Percentiles rank a stretch among this genome's conserved stretches.
These are phyloP conservation scores for Sphenodon punctatus DNA, from an alignment of 2,797 vertebrate species.

Conservation along the genomic window DNA sequence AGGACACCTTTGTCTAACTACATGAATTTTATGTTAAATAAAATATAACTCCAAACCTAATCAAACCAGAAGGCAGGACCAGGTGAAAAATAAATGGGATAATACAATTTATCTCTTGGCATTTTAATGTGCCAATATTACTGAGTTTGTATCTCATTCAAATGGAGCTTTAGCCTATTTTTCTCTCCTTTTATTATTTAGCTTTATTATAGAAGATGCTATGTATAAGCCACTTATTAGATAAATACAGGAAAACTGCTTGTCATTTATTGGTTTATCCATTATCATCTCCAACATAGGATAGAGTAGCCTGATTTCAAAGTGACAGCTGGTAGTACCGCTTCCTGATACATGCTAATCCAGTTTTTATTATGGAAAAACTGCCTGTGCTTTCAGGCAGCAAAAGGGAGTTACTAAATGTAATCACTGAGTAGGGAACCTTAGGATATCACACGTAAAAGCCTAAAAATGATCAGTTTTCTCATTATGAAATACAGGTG, in stretches of 20 bases:
- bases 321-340: slow-evolving; percentile 96
- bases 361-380: slow-evolving; percentile 99
- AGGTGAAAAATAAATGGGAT: slow-evolving; percentile 39
- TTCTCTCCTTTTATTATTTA: slow-evolving; percentile 45
- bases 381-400: slow-evolving; percentile 87
- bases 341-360: slow-evolving; percentile 97
- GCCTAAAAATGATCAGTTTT: slow-evolving; percentile 76
- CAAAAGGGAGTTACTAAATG: slow-evolving; percentile 83
- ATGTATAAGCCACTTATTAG: slow-evolving; percentile 74
- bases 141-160: slow-evolving; percentile 69
- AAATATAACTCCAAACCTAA: neutral
- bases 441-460: slow-evolving; percentile 69
- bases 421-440: slow-evolving; percentile 81
- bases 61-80: slow-evolving; percentile 34
- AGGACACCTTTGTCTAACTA: neutral
- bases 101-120: neutral
- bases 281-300: slow-evolving; percentile 85
- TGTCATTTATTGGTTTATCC: slow-evolving; percentile 87
- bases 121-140: slow-evolving; percentile 44
- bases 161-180: slow-evolving; percentile 30
- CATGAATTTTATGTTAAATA: neutral
- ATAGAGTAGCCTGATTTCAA: slow-evolving; percentile 91
- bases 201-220: slow-evolving; percentile 69
- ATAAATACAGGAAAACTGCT: slow-evolving; percentile 78
- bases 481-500: slow-evolving; percentile 73